Base-by-base conservation (phyloP, 2,797 vertebrate genomes). In the Labeo calbasu region DNA sequence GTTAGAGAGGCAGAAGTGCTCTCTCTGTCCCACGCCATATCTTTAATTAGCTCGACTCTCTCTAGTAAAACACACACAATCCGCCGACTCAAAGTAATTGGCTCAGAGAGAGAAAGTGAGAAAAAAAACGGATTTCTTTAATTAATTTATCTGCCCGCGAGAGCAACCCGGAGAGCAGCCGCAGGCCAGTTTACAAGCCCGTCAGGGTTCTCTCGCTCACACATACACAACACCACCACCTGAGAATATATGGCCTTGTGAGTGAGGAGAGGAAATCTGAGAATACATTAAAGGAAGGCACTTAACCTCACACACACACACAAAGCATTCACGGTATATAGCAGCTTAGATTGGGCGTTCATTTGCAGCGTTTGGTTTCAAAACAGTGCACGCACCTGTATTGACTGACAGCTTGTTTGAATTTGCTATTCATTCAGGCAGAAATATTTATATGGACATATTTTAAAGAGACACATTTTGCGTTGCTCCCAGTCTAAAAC, bases 111-210 rank as follows among this genome's bases (percentile, higher is more conserved):
- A 80, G 73, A 85, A 71, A 82, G 84, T 89, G 89, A 36, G 76
- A 51, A 88, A 90, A 92, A 92, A 90, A 87, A 91, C 4, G 82
- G 81, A 91, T 89, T 90, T 91, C 96, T 94, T 96, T 96, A 97
- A 98, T 98, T 96, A 97, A 97, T 98, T 96, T 97, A 96, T 98
- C 96, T 96, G 96, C 94, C 95, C 92, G 80, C 95, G 91, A 95
- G 95, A 95, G 94, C 94, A 95, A 95, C 96, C 93, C 89, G 92
- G 94, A 94, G 94, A 94, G 93, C 95, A 96, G 95, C 96, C 93
- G 92, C 89, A 94, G 95, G 96, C 96, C 96, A 95, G 94, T 97
- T 97, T 97, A 97, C 96, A 97, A 95, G 93, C 95, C 92, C 92
- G 90, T 89, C 84, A 90, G 91, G 88, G 89, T 71, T 15, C 32